These are phyloP conservation scores for Caprella mutica DNA, from an alignment of 2,888 invertebrate species.

Conservation along the genomic window DNA sequence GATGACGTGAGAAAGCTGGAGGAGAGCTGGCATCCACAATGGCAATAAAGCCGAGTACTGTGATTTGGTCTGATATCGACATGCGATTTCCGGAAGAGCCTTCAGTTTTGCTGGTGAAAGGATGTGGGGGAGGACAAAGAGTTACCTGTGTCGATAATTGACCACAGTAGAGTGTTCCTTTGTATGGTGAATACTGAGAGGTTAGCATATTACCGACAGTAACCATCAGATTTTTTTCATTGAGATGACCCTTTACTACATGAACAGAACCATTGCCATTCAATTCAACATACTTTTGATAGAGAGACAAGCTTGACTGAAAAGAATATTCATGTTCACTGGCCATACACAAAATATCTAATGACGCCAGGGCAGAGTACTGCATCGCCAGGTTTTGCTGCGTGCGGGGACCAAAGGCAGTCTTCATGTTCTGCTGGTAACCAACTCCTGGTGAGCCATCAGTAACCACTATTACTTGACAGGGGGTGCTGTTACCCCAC, in stretches of 20 bases:
- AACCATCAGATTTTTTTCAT: no score
- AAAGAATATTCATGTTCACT: conserved; percentile 38
- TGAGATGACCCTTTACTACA: conserved; percentile 49
- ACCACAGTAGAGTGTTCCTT: conserved; percentile 61
- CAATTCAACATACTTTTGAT: conserved; percentile 67
- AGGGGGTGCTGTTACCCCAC: conserved; percentile 79
- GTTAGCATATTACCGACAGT: no score
- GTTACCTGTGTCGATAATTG: conserved; percentile 59
- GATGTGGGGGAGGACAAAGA: conserved; percentile 61
- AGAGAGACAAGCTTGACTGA: conserved; percentile 50
- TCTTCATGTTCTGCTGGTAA: conserved; percentile 44
- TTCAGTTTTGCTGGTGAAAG: conserved; percentile 41
- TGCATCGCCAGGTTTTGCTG: conserved; percentile 54
- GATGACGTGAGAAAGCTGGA: conserved; percentile 76
- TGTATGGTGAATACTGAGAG: conserved; percentile 53
- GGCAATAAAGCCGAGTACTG: conserved; percentile 78
- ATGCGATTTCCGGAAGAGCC: conserved; percentile 52
- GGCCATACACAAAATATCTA: conserved; percentile 48
- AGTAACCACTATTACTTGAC: conserved; percentile 60
- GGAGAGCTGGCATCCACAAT: conserved; percentile 81
- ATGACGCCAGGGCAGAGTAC: conserved; percentile 66
- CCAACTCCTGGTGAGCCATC: conserved; percentile 63
- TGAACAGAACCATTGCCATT: conserved; percentile 54
- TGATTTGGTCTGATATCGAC: conserved; percentile 59
- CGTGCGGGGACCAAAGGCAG: conserved; percentile 33